phyloP scores from a whole-genome alignment of 2,888 invertebrate genomes.

The Phaedon cochleariae region DNA sequence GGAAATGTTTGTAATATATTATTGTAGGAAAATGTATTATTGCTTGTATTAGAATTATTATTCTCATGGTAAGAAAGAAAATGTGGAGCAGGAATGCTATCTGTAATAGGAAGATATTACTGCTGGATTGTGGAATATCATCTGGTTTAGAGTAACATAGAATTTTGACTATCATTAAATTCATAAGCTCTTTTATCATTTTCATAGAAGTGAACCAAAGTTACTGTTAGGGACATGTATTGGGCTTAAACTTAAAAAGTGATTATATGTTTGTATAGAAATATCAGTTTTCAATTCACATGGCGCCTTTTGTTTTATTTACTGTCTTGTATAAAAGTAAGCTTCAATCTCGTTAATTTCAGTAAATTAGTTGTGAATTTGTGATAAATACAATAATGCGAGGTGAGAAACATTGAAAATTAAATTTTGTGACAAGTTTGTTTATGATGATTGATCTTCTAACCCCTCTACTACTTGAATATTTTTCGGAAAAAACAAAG shows the following conservation, averaged over 20 bases:
- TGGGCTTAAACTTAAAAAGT: slow-evolving; percentile 37
- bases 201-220: slow-evolving; percentile 37
- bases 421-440: slow-evolving; percentile 35
- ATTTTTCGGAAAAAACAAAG: background rate
- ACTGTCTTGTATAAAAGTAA: slow-evolving; percentile 38
- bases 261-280: slow-evolving; percentile 29
- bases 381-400: slow-evolving; percentile 41
- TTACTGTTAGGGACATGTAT: slow-evolving; percentile 39
- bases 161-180: slow-evolving; percentile 3
- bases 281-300: slow-evolving; percentile 28
- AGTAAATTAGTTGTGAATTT: slow-evolving; percentile 38
- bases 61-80: background rate
- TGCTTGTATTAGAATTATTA: slow-evolving; percentile 15
- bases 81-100: too few relatives aligned
- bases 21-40: background rate
- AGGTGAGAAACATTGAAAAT: slow-evolving; percentile 30
- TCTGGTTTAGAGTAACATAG: too few relatives aligned
- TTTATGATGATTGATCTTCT: slow-evolving; percentile 11
- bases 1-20: background rate
- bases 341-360: slow-evolving; percentile 35
- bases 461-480: background rate
- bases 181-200: slow-evolving; percentile 33
- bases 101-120: too few relatives aligned
- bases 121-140: too few relatives aligned
- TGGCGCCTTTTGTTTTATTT: slow-evolving; percentile 26